Evolutionary conservation across 2,888 invertebrate species (phyloP).

Genomic region (Dicyrtoma fusca): DNA sequence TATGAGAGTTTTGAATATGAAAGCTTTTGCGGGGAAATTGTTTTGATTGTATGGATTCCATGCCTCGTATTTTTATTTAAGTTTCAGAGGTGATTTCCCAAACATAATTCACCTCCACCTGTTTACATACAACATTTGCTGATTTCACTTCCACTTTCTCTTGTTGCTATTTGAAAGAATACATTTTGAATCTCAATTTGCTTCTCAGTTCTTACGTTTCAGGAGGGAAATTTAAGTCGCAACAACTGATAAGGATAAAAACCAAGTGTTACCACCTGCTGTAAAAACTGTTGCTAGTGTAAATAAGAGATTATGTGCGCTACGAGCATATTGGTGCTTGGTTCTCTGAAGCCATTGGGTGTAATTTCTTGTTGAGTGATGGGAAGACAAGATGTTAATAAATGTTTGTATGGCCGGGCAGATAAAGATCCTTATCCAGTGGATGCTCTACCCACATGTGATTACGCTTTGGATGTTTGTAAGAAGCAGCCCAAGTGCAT

Average conservation of each 20-base stretch:
- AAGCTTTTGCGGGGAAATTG: not conserved
- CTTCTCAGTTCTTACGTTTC: not conserved
- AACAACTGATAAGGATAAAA: no score
- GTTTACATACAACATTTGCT: not conserved
- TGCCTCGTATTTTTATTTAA: not conserved
- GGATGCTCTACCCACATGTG: conserved; percentile 86
- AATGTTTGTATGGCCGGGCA: conserved; percentile 60
- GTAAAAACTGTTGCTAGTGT: no score
- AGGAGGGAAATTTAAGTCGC: not conserved
- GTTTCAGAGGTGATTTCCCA: not conserved
- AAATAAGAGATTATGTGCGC: no score
- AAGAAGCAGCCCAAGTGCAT: conserved; percentile 79
- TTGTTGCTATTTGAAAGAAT: not conserved
- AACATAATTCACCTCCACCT: not conserved
- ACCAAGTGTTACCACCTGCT: no score
- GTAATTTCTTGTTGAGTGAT: no score
- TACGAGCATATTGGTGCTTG: no score
- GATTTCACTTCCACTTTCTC: not conserved
- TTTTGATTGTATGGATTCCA: not conserved
- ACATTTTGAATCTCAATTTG: no score
- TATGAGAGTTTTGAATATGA: no score
- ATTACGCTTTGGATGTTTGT: conserved; percentile 83
- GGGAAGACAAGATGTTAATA: not conserved
- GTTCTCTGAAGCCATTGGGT: no score
- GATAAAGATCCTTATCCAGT: conserved; percentile 89